A percentile compares a stretch with the other conserved stretches of the same genome.
phyloP scores from a whole-genome alignment of 2,113 vertebrate genomes.

The Psittacara wagleri region DNA sequence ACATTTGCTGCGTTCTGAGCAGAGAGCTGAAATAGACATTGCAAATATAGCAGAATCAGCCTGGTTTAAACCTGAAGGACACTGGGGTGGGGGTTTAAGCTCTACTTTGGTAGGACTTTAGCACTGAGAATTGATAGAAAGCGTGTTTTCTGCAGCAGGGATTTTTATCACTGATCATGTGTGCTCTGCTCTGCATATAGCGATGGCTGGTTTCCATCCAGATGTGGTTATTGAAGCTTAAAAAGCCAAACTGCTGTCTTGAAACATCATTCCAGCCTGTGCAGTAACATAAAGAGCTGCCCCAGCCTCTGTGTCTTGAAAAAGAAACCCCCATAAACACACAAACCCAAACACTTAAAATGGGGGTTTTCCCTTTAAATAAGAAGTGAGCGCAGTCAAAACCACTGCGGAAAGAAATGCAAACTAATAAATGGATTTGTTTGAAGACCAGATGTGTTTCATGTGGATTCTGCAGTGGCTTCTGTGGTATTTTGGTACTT shows the following conservation, averaged over 20 bases:
- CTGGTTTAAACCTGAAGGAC: background rate
- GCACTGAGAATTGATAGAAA: background rate
- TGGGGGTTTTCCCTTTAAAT: background rate
- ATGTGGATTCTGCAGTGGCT: conserved; percentile 60
- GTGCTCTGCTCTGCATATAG: background rate
- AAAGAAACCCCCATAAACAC: background rate
- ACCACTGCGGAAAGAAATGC: conserved; percentile 32
- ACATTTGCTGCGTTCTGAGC: fast-evolving
- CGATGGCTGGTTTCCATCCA: background rate
- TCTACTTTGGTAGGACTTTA: background rate
- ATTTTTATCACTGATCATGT: background rate
- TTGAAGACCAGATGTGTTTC: conserved; percentile 46
- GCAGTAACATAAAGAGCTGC: background rate
- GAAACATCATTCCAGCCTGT: background rate
- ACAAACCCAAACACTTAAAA: background rate
- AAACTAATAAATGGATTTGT: conserved; percentile 56
- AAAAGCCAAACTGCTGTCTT: background rate
- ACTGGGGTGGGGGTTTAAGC: background rate
- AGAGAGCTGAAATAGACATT: background rate
- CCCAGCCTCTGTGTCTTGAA: background rate
- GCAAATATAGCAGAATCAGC: too few species aligned
- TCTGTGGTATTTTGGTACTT: conserved; percentile 61
- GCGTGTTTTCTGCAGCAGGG: background rate
- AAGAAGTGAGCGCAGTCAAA: background rate
- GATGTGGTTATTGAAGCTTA: background rate